phyloP scores from a whole-genome alignment of 2,888 invertebrate species.

The Torymus auratus region DNA sequence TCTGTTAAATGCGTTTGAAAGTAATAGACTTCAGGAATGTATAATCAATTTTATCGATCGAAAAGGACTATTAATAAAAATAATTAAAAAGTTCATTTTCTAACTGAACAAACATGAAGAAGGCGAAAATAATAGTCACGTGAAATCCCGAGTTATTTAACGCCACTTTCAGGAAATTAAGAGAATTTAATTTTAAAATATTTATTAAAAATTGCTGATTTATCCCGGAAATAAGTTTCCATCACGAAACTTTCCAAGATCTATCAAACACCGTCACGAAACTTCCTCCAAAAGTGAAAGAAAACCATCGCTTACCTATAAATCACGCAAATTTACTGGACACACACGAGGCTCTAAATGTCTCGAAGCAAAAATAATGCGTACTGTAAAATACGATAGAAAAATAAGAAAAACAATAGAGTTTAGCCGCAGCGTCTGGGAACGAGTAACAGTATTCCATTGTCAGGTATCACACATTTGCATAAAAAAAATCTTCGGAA shows the following conservation, averaged over 20 bases:
- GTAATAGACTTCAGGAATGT: no score
- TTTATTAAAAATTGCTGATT: neutral
- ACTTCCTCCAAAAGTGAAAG: no score
- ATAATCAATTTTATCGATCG: no score
- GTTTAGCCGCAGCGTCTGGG: neutral
- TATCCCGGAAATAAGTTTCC: neutral
- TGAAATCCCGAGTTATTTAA: no score
- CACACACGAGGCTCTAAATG: neutral
- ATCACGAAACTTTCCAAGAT: conserved; percentile 8
- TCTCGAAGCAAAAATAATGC: neutral
- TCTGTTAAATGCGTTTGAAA: neutral
- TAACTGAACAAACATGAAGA: no score
- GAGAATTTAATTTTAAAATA: neutral
- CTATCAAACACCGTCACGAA: neutral
- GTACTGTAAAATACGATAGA: neutral
- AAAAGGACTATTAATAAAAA: no score
- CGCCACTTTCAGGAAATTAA: no score
- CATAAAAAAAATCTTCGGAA: conserved; percentile 6
- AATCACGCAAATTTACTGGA: conserved; percentile 10
- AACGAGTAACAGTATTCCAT: neutral
- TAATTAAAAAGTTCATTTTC: no score
- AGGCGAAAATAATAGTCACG: no score
- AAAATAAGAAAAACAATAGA: neutral
- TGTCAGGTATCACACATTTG: conserved; percentile 13
- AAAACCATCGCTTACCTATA: neutral